A percentile compares a stretch with the other conserved stretches of the same genome.
Evolutionary conservation across 2,888 invertebrate genomes (phyloP).

Genomic region (Acrobeloides nanus): DNA sequence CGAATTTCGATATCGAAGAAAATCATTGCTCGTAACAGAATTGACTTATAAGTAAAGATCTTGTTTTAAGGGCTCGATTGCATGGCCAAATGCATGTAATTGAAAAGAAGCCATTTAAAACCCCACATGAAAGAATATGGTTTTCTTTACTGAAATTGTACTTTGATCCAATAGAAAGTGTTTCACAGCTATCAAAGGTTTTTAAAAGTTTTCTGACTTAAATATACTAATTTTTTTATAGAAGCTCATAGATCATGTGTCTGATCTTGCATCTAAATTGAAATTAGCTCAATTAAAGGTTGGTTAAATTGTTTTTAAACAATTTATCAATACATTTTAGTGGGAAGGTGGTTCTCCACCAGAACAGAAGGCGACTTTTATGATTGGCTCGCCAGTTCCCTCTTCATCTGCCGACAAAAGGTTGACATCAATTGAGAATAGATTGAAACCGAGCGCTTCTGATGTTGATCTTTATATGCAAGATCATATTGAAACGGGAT

Average conservation of each 20-base stretch:
- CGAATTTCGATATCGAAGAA: too few species aligned
- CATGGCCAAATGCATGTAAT: constrained; percentile 26
- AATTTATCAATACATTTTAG: too few species aligned
- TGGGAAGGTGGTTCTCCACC: too few species aligned
- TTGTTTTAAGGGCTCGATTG: constrained; percentile 6
- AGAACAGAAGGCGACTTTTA: constrained; percentile 2
- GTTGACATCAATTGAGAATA: constrained; percentile 9
- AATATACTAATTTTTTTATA: background rate
- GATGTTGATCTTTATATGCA: constrained; percentile 15
- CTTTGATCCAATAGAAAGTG: constrained; percentile 78
- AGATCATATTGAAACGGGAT: constrained; percentile 15
- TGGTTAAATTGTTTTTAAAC: constrained; percentile 4
- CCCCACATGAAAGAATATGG: constrained; percentile 80
- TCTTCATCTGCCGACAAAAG: constrained; percentile 1
- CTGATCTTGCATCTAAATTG: background rate
- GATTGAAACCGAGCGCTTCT: constrained; percentile 15
- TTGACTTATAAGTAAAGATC: too few species aligned
- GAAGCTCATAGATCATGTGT: background rate
- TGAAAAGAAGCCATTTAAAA: constrained; percentile 44
- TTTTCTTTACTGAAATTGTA: constrained; percentile 70
- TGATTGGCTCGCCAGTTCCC: constrained; percentile 18
- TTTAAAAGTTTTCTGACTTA: constrained; percentile 2
- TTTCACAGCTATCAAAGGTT: constrained; percentile 59
- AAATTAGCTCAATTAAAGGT: background rate
- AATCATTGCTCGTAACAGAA: too few species aligned